phyloP scores from a whole-genome alignment of 2,888 invertebrate genomes.

The Leucozona laternaria region DNA sequence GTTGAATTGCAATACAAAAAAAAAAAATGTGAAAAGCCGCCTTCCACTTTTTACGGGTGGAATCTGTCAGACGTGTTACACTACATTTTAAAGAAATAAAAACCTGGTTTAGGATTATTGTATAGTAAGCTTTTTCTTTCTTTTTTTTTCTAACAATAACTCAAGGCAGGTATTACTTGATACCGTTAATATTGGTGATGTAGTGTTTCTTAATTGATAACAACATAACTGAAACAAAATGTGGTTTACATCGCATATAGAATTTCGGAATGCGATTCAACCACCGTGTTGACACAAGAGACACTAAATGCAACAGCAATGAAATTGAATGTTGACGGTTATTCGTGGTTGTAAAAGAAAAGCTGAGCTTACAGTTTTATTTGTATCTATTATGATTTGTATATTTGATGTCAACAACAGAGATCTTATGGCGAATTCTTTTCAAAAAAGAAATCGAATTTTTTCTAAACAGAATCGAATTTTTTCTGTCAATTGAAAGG shows the following conservation, averaged over 20 bases:
- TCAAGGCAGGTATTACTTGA: neutral
- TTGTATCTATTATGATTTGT: neutral
- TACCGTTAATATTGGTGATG: slow-evolving; percentile 8
- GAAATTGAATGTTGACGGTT: neutral
- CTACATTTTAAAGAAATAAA: neutral
- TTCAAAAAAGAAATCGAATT: no score
- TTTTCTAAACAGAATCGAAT: no score
- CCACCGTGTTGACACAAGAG: slow-evolving; percentile 17
- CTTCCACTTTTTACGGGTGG: slow-evolving; percentile 27
- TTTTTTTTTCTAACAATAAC: neutral
- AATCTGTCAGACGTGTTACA: slow-evolving; percentile 34
- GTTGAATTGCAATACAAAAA: slow-evolving; percentile 15
- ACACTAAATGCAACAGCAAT: neutral
- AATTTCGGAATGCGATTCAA: slow-evolving; percentile 43
- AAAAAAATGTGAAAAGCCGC: slow-evolving; percentile 26
- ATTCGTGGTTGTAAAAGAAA: neutral
- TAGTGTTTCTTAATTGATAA: slow-evolving; percentile 29
- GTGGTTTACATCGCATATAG: slow-evolving; percentile 11
- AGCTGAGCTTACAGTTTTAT: neutral
- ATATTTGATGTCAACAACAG: neutral
- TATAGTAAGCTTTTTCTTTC: neutral
- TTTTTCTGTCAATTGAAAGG: no score
- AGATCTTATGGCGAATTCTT: no score
- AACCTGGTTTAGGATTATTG: slow-evolving; percentile 40
- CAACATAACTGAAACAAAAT: slow-evolving; percentile 31